These are phyloP conservation scores for Arothron firmamentum DNA, from an alignment of 2,113 vertebrate genomes.

Conservation along the genomic window DNA sequence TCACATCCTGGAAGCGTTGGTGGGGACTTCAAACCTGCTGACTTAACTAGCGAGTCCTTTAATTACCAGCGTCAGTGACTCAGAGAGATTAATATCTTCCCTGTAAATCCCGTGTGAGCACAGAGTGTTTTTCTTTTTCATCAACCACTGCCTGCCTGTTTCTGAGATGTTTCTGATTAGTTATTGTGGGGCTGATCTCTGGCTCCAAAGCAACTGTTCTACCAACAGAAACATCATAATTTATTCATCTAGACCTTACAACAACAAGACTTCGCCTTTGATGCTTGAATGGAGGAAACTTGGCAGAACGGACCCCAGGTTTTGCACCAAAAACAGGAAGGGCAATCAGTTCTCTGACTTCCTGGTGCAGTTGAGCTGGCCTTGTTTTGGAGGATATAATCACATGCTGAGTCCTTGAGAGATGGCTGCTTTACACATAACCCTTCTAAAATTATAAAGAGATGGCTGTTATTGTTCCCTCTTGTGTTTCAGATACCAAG, in stretches of 20 bases:
- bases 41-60: too few relatives aligned
- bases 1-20: slow-evolving; percentile 12
- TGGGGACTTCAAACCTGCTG: not conserved
- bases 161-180: not conserved
- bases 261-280: slow-evolving; percentile 47
- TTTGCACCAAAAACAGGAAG: slow-evolving; percentile 65
- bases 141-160: not conserved
- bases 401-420: slow-evolving; percentile 1
- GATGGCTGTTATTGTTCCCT: not conserved
- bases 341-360: slow-evolving; percentile 57
- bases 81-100: too few relatives aligned
- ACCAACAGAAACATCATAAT: slow-evolving; percentile 8
- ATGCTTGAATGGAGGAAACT: slow-evolving; percentile 47
- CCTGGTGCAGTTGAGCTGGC: slow-evolving; percentile 28
- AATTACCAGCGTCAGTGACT: too few relatives aligned
- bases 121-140: too few relatives aligned
- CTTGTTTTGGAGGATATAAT: slow-evolving; percentile 4
- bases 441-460: slow-evolving; percentile 1
- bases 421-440: not conserved
- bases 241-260: slow-evolving; percentile 28
- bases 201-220: not conserved
- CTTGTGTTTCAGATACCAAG: not conserved
- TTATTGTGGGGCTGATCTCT: slow-evolving; percentile 21
- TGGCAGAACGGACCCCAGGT: slow-evolving; percentile 30
- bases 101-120: too few relatives aligned